These are phyloP conservation scores for Acestrorhynchus altus DNA, from an alignment of 2,797 vertebrate species.

Conservation along the genomic window DNA sequence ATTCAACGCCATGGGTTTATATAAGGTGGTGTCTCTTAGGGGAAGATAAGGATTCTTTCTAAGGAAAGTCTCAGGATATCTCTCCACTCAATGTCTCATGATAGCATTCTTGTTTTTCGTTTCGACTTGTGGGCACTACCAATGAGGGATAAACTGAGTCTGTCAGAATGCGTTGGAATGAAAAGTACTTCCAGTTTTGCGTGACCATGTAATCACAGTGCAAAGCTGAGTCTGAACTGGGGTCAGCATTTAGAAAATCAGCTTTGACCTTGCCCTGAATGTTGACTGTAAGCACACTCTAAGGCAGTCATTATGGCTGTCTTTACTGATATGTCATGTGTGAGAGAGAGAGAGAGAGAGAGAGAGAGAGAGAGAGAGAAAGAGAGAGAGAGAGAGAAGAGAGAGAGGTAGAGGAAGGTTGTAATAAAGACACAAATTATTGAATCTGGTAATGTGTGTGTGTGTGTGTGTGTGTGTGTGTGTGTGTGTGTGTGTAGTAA, in stretches of 20 bases:
- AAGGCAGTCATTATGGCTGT: constrained; percentile 16
- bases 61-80: not conserved
- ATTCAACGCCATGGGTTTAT: not conserved
- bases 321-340: constrained; percentile 1
- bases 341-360: not conserved
- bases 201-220: constrained; percentile 11
- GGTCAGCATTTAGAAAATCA: not conserved
- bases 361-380: too few relatives aligned
- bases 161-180: constrained; percentile 1
- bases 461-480: not conserved
- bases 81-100: not conserved
- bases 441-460: not conserved
- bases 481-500: not conserved
- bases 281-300: not conserved
- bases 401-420: not conserved
- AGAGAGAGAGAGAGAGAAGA: too few relatives aligned
- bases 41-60: not conserved
- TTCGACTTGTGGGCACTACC: not conserved
- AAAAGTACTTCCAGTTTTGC: not conserved
- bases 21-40: not conserved
- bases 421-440: not conserved
- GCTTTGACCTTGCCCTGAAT: constrained; percentile 27
- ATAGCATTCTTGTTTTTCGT: not conserved
- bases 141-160: not conserved
- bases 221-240: not conserved